A percentile compares a stretch with the other conserved stretches of the same genome.
Evolutionary conservation across 2,113 vertebrate genomes (phyloP).

Genomic region (Cephalopholis sonnerati): DNA sequence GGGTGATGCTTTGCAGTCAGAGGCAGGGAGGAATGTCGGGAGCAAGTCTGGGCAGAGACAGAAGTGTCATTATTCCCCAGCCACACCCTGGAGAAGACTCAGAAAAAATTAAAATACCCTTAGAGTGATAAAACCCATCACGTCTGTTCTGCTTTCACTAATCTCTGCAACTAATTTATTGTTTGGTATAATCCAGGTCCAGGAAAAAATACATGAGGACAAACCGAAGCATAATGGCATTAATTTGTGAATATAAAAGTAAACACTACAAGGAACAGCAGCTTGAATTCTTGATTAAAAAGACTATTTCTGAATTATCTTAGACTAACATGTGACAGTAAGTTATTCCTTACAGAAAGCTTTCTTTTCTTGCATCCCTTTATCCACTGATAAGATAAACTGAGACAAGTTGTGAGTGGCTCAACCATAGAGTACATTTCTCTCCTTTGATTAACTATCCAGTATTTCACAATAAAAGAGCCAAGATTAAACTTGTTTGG

Average conservation of each 20-base stretch:
- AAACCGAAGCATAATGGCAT: too few species aligned
- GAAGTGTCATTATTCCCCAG: slow-evolving; percentile 48
- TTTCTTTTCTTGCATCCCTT: too few species aligned
- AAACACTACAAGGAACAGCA: not conserved
- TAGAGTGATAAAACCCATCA: not conserved
- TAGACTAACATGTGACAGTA: too few species aligned
- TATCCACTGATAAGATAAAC: too few species aligned
- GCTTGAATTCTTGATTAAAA: not conserved
- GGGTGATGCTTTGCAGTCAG: slow-evolving; percentile 33
- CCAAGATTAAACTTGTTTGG: too few species aligned
- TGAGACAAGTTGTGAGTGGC: too few species aligned
- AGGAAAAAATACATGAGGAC: not conserved
- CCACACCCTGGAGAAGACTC: slow-evolving; percentile 70
- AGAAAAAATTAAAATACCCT: not conserved
- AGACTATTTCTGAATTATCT: too few species aligned
- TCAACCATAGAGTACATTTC: too few species aligned
- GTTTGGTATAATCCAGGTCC: not conserved
- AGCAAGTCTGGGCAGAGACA: slow-evolving; percentile 78
- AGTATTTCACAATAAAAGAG: too few species aligned
- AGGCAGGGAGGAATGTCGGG: slow-evolving; percentile 71
- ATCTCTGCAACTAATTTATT: not conserved
- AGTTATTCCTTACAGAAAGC: too few species aligned
- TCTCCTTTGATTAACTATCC: too few species aligned
- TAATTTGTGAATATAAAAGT: not conserved
- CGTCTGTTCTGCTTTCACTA: not conserved